phyloP scores from a whole-genome alignment of 2,797 vertebrate species.

The Poecilia wingei region DNA sequence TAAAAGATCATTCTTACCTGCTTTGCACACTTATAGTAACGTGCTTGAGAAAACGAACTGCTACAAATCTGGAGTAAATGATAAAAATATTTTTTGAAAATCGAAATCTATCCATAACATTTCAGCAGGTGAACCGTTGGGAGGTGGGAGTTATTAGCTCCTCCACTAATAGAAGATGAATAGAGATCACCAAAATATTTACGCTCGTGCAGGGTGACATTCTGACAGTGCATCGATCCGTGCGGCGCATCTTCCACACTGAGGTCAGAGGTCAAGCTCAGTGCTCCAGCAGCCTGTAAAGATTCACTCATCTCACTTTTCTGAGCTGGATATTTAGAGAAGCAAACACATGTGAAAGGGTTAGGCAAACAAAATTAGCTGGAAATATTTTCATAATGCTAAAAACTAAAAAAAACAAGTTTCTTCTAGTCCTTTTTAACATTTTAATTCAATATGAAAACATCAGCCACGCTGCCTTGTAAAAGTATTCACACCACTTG shows the following conservation, averaged over 20 bases:
- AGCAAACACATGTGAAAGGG: not conserved
- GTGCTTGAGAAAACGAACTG: not conserved
- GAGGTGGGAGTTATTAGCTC: slow-evolving; percentile 16
- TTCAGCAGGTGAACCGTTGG: not conserved
- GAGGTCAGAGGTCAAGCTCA: slow-evolving; percentile 27
- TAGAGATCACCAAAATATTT: not conserved
- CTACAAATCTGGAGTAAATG: not conserved
- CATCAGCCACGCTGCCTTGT: not conserved
- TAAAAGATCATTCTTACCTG: not conserved
- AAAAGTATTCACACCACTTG: not conserved
- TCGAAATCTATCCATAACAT: not conserved
- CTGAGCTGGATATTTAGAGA: not conserved
- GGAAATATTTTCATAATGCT: not conserved
- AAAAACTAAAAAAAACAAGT: not conserved
- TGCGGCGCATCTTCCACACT: slow-evolving; percentile 1
- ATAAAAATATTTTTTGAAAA: not conserved
- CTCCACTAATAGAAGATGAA: slow-evolving; percentile 10
- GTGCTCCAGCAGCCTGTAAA: slow-evolving; percentile 1
- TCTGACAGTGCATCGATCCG: slow-evolving; percentile 20
- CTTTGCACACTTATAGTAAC: not conserved
- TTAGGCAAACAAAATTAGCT: not conserved
- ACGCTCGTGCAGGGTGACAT: slow-evolving; percentile 37
- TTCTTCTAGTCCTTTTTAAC: not conserved
- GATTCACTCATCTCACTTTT: not conserved
- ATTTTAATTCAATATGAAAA: not conserved